Base-by-base conservation (phyloP, 2,797 vertebrate species). In the Siniperca undulata region DNA sequence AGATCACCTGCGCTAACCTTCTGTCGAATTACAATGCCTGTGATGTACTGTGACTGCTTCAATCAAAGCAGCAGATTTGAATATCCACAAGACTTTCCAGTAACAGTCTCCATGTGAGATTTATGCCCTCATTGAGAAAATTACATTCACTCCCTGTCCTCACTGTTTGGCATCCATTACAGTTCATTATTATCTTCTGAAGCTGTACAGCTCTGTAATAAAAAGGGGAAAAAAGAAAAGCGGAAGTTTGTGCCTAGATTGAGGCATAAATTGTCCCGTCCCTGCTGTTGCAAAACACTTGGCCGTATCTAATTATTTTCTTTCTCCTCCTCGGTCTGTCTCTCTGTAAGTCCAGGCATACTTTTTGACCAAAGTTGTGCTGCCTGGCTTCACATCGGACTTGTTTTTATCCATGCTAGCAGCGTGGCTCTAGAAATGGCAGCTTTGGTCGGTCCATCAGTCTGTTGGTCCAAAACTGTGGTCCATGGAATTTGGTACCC, bases 51-150 rank as follows among this genome's bases (percentile, higher is more conserved):
- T 91, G 92, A 95, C 95, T 94, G 91, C 90, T 96, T 95, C 95
- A 94, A 94, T 96, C 94, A 94, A 89, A 94, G 91, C 92, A 92
- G 92, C 94, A 91, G 92, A 94, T 94, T 96, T 94, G 92, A 96
- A 95, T 92, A 94, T 86, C 89, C 90, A 89, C 86, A 86, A 89
- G 89, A 92, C 86, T 94, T 95, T 90, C 89, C 85, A 94, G 87
- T 89, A 93, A 94, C 96, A 87, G 86, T 86, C 95, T 93, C 91
- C 71, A 55, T 70, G 77, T 19, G 74, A 93, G 93, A 95, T 97
- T 97, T 95, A 96, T 93, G 86, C 42, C 73, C 94, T 91, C 92
- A 82, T 95, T 90, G 87, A 93, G 95, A 88, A 96, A 96, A 97
- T 77, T 95, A 92, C 91, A 94, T 90, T 92, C 90, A 85, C 93